These are phyloP conservation scores for Phalacrocorax brasilianus DNA, from an alignment of 2,113 vertebrate genomes.

Conservation along the genomic window DNA sequence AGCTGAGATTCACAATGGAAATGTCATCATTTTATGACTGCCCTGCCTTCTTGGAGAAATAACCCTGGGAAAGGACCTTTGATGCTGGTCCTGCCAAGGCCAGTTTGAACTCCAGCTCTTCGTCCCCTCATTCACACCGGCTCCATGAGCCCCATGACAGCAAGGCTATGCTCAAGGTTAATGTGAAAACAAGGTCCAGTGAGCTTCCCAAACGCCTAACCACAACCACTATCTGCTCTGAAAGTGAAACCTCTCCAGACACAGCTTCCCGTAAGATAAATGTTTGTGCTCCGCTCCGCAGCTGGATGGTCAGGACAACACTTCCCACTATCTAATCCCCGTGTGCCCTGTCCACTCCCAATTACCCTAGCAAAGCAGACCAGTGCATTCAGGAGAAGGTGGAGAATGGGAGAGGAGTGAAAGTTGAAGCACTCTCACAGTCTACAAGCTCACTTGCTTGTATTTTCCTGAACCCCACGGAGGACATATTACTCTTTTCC, in stretches of 20 bases:
- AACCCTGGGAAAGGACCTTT: background rate
- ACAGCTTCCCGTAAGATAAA: background rate
- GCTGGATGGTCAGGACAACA: background rate
- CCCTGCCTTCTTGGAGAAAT: background rate
- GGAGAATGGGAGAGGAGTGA: background rate
- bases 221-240: background rate
- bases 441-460: background rate
- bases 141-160: background rate
- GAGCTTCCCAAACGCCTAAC: background rate
- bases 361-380: background rate
- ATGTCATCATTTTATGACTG: background rate
- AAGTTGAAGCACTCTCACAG: background rate
- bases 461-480: background rate
- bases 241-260: background rate
- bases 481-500: background rate
- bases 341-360: too few relatives aligned
- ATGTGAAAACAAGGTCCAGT: background rate
- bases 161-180: background rate
- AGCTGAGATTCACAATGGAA: background rate
- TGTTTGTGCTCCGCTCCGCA: background rate
- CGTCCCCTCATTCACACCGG: background rate
- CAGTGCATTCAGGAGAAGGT: background rate
- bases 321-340: background rate
- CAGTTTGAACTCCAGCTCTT: background rate
- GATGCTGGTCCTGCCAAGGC: background rate